These are phyloP conservation scores for Chrysodeixis includens DNA, from an alignment of 2,888 invertebrate species.

Conservation along the genomic window DNA sequence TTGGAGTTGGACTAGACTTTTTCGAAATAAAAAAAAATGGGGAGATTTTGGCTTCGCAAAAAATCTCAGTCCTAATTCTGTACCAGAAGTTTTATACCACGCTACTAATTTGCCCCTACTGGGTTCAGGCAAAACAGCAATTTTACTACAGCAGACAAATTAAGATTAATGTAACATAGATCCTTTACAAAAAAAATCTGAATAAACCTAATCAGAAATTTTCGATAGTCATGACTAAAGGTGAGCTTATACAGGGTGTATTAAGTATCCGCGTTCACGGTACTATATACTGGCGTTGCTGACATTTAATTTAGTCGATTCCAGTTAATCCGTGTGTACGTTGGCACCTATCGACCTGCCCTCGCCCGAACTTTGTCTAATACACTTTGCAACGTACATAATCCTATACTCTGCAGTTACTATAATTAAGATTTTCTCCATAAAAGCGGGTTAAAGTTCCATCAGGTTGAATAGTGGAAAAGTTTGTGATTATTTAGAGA, in stretches of 20 bases:
- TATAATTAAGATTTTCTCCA: conserved; percentile 71
- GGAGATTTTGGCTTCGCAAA: too few species aligned
- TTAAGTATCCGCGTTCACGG: conserved; percentile 32
- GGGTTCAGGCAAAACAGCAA: too few species aligned
- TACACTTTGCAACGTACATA: conserved; percentile 75
- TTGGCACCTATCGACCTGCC: conserved; percentile 65
- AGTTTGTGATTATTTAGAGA: background rate
- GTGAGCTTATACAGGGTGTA: background rate
- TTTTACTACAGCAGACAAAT: too few species aligned
- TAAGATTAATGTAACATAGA: too few species aligned
- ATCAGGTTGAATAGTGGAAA: conserved; percentile 32
- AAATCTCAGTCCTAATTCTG: too few species aligned
- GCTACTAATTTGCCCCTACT: too few species aligned
- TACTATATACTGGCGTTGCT: conserved; percentile 30
- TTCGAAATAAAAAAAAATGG: too few species aligned
- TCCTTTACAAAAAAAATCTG: too few species aligned
- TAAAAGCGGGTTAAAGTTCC: conserved; percentile 25
- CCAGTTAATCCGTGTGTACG: conserved; percentile 60
- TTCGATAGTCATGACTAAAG: too few species aligned
- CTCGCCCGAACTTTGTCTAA: conserved; percentile 76
- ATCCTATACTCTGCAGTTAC: conserved; percentile 66
- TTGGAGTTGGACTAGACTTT: too few species aligned
- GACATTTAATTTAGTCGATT: conserved; percentile 57
- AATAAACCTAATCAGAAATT: too few species aligned
- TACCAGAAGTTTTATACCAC: too few species aligned